These are phyloP conservation scores for Gnathonemus echidnorhynchus DNA, from an alignment of 2,113 vertebrate genomes.

Conservation along the genomic window DNA sequence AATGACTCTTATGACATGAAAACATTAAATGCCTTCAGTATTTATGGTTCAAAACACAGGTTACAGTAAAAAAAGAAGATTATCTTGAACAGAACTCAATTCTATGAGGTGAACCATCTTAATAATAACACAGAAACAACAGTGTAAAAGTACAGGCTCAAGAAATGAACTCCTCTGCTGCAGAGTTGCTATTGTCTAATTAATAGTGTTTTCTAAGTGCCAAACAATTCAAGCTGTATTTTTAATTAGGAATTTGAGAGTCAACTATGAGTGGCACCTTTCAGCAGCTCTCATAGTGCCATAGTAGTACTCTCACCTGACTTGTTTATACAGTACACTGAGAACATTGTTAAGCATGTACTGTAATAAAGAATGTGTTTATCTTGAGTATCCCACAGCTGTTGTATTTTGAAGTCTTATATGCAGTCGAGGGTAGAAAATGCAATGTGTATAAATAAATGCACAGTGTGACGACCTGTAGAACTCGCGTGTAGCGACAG, in stretches of 20 bases:
- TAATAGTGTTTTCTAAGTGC: neutral
- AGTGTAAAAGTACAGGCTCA: neutral
- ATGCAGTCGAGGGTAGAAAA: neutral
- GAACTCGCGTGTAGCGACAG: neutral
- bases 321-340: neutral
- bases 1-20: neutral
- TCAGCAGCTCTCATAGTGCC: neutral
- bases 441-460: neutral
- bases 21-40: neutral
- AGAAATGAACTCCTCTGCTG: neutral
- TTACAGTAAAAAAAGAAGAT: neutral
- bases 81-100: neutral
- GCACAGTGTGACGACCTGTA: neutral
- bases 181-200: neutral
- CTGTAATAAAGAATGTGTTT: neutral
- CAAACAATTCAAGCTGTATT: neutral
- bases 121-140: neutral
- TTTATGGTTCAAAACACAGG: neutral
- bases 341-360: neutral
- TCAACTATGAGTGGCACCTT: neutral
- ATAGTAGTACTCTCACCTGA: neutral
- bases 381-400: neutral
- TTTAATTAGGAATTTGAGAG: conserved; percentile 2
- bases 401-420: neutral
- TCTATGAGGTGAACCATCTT: neutral